These are phyloP conservation scores for Hecatera dysodea DNA, from an alignment of 2,888 invertebrate genomes.

Conservation along the genomic window DNA sequence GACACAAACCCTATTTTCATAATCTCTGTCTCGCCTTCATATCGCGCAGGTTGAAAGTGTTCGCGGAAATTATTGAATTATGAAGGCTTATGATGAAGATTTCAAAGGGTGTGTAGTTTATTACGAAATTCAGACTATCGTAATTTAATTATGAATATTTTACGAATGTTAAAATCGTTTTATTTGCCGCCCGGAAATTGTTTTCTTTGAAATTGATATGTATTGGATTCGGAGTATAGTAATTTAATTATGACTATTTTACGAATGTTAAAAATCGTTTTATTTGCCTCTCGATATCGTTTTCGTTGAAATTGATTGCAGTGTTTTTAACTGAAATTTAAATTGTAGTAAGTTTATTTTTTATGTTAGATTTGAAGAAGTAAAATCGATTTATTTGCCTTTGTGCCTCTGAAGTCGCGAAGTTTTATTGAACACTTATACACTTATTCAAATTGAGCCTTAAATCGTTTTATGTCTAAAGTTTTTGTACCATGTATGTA, in stretches of 20 bases:
- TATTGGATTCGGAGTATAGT: neutral
- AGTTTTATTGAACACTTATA: slow-evolving; percentile 11
- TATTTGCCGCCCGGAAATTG: neutral
- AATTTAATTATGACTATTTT: neutral
- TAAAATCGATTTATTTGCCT: neutral
- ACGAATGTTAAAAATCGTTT: neutral
- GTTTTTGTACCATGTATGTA: neutral
- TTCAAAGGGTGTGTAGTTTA: slow-evolving; percentile 58
- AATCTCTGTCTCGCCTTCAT: slow-evolving; percentile 37
- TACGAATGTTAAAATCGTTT: neutral
- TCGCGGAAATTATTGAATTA: slow-evolving; percentile 28
- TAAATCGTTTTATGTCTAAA: too few species aligned
- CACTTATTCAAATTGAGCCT: too few species aligned
- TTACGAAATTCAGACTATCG: neutral
- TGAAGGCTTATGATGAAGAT: slow-evolving; percentile 61
- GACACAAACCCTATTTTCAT: slow-evolving; percentile 34
- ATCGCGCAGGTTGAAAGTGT: slow-evolving; percentile 6
- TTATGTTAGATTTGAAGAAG: neutral
- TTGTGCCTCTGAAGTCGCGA: slow-evolving; percentile 9
- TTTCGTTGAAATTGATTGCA: neutral
- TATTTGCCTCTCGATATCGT: neutral
- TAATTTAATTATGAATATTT: neutral
- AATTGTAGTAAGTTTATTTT: neutral
- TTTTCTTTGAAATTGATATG: neutral
- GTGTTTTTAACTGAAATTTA: neutral